A percentile compares a stretch with the other conserved stretches of the same genome.
Conservation (phyloP, 2,888 invertebrate genomes). For the Meteorus cinctellus region DNA sequence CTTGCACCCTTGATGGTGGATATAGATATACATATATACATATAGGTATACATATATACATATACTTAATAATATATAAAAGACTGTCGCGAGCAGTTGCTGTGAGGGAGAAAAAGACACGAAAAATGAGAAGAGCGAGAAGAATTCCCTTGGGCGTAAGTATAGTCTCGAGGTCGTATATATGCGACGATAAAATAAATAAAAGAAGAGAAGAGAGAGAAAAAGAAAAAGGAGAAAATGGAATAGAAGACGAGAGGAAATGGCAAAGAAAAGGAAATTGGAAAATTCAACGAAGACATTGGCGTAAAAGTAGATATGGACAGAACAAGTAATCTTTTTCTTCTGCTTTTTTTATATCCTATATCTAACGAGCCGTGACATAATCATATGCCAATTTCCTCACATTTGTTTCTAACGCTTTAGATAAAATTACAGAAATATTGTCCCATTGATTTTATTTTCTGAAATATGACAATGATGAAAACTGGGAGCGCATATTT, state of each 20-base stretch:
- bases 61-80: conserved; percentile 18
- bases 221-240: conserved; percentile 20
- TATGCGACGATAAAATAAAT: conserved; percentile 50
- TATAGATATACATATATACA: neutral
- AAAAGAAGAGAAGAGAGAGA: conserved; percentile 23
- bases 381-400: neutral
- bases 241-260: conserved; percentile 33
- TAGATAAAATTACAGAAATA: neutral
- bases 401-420: neutral
- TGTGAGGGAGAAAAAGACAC: conserved; percentile 46
- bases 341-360: neutral
- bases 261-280: conserved; percentile 24
- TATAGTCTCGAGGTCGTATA: conserved; percentile 59
- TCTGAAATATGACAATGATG: neutral
- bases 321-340: neutral
- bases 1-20: conserved; percentile 32
- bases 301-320: neutral
- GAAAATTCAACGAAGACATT: neutral
- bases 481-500: neutral
- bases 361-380: neutral
- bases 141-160: conserved; percentile 52
- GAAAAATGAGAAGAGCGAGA: conserved; percentile 49
- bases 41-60: conserved; percentile 25
- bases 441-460: too few species aligned
- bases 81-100: conserved; percentile 39